Evolutionary conservation across 92 coral and sea anemone genomes (phyloP), one percentile per base, ranked within the genome.

Genomic region (Hydrozoanthus gracilis): DNA sequence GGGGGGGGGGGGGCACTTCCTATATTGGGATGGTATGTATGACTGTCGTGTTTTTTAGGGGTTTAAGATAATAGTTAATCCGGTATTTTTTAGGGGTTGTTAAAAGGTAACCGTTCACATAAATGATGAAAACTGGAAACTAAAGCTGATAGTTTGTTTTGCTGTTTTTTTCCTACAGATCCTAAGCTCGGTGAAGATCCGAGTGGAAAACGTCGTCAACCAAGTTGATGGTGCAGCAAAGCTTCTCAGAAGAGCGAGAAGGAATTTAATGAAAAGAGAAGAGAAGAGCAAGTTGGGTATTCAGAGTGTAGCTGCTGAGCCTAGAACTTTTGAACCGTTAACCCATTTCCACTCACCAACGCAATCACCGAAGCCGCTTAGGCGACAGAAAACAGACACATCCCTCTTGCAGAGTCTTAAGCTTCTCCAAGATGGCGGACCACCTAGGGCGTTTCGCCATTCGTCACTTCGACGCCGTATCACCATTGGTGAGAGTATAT

Each of bases 171-270:
- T 27, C 2, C 39, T 27, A 27, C 82, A 97, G 99, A 95, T 92
- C 76, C 96, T 97, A 52, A 93, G 94, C 83, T 97, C 99, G 10
- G 93, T 97, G 39, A 97, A 97, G 82, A 92, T 95, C 51, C 90
- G 90, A 70, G 98, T 97, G 3, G 99, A 97, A 71, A 93, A 92
- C 61, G 76, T 76, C 50, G 94, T 94, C 7, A 92, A 92, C 35
- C 95, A 95, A 82, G 92, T 95, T 11, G 98, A 97, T 70, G 95
- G 89, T 12, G 92, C 92, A 9, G 84, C 77, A 61, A 89, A 60
- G 68, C 95, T 95, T 44, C 86, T 97, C 54, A 90, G 93, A 47
- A 89, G 96, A 60, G 99, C 99, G 15, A 92, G 94, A 66, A 92
- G 92, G 79, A 95, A 95, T 88, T 88, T 97, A 35, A 88, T 97